Percentiles rank a stretch among this genome's conserved stretches.
Conservation (phyloP, 2,888 invertebrate genomes). For the Machimus atricapillus region DNA sequence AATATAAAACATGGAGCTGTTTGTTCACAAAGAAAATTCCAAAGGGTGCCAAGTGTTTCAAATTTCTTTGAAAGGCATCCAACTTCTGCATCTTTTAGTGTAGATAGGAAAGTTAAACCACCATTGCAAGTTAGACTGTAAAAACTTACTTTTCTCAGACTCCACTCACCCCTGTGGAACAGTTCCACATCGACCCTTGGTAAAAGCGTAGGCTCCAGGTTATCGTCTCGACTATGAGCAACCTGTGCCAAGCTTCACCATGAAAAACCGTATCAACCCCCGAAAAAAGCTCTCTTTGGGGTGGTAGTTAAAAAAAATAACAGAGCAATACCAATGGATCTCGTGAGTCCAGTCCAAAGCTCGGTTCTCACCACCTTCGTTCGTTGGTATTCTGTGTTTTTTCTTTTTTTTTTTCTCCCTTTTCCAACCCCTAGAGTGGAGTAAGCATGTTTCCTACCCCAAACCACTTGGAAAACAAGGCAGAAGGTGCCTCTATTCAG, state of each 20-base stretch:
- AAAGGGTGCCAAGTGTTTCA: neutral
- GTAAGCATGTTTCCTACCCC: neutral
- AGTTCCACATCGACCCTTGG: neutral
- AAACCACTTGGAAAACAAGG: constrained; percentile 10
- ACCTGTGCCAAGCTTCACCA: neutral
- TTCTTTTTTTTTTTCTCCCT: neutral
- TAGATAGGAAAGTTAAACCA: neutral
- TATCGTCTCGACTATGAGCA: neutral
- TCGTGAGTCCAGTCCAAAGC: neutral
- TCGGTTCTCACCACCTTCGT: neutral
- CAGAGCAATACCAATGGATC: neutral
- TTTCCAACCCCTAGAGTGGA: neutral
- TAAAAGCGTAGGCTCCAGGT: neutral
- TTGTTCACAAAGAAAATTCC: too few species aligned
- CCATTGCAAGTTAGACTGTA: neutral
- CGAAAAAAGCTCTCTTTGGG: neutral
- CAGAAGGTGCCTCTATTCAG: constrained; percentile 18
- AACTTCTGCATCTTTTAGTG: neutral
- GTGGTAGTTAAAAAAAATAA: neutral
- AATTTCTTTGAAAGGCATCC: neutral
- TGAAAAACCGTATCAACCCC: neutral
- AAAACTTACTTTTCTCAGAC: neutral
- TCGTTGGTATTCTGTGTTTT: neutral
- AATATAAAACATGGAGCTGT: too few species aligned
- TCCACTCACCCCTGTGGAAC: neutral